Evolutionary conservation across 64 coral and sea anemone species (phyloP), one percentile per base, ranked within the genome.

Genomic region (Dendronephthya gigantea): DNA sequence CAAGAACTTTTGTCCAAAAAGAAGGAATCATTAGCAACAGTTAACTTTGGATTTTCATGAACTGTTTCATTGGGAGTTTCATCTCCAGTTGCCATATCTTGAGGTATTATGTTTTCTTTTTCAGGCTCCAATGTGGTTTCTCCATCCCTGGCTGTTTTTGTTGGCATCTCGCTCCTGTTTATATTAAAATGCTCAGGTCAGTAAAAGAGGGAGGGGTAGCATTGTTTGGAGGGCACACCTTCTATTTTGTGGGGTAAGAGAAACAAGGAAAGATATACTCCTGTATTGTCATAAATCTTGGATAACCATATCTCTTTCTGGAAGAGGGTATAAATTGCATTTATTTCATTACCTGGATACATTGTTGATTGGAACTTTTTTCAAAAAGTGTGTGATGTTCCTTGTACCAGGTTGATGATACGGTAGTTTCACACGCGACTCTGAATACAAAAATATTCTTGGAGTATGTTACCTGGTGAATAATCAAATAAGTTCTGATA

Each of bases 301-400:
- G n/a, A n/a, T n/a, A n/a, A n/a, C n/a, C n/a, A n/a, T n/a, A n/a
- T n/a, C n/a, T n/a, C n/a, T n/a, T n/a, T n/a, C n/a, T n/a, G n/a
- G 17, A 52, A 52, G 50, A 52, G 50, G 23, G 13, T 2, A 22
- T 1, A 74, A 28, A 74, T 74, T 74, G 22, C 8, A 1, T 74
- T 74, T 74, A 13, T 27, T 74, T 13, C 1, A 35, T 35, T 34
- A 79, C 72, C 36, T 79, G 48, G 16, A 25, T 89, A 49, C 82
- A 35, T 83, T 69, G 51, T 19, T 86, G 4, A 83, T 68, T 45
- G 92, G 92, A 17, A 93, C 92, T 59, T 90, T 93, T 86, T 93
- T 84, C 51, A 98, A 59, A 83, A 98, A 98, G 52, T 93, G 89
- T 70, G 89, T 82, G 23, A 98, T 98, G n/a, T 90, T 62, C 82